phyloP scores from a whole-genome alignment of 2,888 invertebrate species.

The Tupiocoris notatus region DNA sequence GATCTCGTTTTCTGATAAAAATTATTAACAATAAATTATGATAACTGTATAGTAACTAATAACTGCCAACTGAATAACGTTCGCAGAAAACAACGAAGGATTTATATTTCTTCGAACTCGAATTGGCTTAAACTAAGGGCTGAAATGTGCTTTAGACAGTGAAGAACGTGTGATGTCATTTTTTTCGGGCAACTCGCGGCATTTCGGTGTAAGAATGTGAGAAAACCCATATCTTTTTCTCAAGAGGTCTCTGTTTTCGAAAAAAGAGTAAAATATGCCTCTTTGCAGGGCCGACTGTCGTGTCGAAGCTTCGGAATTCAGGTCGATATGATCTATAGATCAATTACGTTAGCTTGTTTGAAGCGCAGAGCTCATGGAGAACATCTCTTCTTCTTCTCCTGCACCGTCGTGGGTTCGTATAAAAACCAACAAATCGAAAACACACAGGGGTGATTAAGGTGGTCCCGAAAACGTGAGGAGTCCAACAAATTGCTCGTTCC shows the following conservation, averaged over 20 bases:
- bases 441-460: slow-evolving; percentile 31
- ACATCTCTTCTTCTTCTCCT: no score
- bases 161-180: no score
- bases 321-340: slow-evolving; percentile 47
- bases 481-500: slow-evolving; percentile 29
- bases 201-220: no score
- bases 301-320: slow-evolving; percentile 32
- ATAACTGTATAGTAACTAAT: no score
- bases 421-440: slow-evolving; percentile 39
- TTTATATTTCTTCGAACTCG: no score
- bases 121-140: no score
- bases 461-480: slow-evolving; percentile 31
- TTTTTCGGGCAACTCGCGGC: no score
- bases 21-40: no score
- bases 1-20: no score
- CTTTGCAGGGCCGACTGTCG: neutral
- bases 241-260: neutral
- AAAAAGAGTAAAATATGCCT: slow-evolving; percentile 10
- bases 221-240: neutral
- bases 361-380: neutral
- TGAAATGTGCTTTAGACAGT: no score
- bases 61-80: no score
- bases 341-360: slow-evolving; percentile 41
- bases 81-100: no score
- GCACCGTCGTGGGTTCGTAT: slow-evolving; percentile 20